These are phyloP conservation scores for Epinotia brunnichana DNA, from an alignment of 2,888 invertebrate genomes.

Conservation along the genomic window DNA sequence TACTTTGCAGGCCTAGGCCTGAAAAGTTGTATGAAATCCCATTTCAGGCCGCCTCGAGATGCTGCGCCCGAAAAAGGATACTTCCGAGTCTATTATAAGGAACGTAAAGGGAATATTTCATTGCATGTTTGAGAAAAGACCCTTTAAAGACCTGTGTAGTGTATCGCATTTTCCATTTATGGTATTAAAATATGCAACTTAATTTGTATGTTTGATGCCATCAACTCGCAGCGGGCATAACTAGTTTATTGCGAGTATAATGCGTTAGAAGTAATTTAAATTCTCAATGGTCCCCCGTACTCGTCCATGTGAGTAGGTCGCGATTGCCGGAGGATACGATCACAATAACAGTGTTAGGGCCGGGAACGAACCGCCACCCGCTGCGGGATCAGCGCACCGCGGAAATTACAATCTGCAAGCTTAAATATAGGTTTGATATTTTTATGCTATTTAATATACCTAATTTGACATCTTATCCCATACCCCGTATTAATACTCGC, in stretches of 20 bases:
- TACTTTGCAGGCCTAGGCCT: no score
- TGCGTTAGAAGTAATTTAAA: constrained; percentile 42
- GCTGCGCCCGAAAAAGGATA: no score
- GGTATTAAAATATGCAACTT: constrained; percentile 16
- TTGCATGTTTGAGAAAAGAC: no score
- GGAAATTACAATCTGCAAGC: constrained; percentile 8
- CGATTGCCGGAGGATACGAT: constrained; percentile 60
- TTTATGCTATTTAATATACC: neutral
- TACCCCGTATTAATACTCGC: no score
- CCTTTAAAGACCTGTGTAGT: neutral
- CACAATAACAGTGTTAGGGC: constrained; percentile 61
- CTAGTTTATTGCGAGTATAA: constrained; percentile 38
- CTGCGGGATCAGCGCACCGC: constrained; percentile 13
- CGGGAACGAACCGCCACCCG: constrained; percentile 55
- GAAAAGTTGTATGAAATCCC: no score
- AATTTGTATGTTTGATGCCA: constrained; percentile 19
- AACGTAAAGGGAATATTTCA: no score
- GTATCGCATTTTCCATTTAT: neutral
- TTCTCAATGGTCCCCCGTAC: constrained; percentile 36
- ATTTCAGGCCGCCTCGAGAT: no score
- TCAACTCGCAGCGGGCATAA: constrained; percentile 34
- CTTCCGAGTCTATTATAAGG: no score
- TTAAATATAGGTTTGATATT: constrained; percentile 8
- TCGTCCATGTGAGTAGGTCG: constrained; percentile 46
- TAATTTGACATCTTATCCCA: neutral